Percentiles rank a stretch among this genome's conserved stretches.
Conservation (phyloP, 2,113 vertebrate species). For the Pongo abelii region DNA sequence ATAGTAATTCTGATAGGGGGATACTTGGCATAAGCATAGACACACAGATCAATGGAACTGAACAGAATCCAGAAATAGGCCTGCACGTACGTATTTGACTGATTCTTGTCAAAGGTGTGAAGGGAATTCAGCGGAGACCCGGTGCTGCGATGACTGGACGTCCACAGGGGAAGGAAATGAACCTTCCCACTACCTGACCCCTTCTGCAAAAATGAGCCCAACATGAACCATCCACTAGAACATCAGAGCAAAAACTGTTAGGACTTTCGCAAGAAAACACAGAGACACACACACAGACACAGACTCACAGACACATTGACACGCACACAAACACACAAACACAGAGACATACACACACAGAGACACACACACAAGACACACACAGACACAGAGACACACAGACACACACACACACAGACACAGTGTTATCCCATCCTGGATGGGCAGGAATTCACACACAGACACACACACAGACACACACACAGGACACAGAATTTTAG, state of each 20-base stretch:
- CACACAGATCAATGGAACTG: no score
- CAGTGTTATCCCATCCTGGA: no score
- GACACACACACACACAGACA: no score
- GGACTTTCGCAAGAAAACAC: not conserved
- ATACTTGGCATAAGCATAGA: not conserved
- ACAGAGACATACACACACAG: accelerated
- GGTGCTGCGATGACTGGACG: accelerated
- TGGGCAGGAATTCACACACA: no score
- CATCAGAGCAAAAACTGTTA: not conserved
- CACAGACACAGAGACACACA: no score
- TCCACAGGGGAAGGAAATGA: no score
- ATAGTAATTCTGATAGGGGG: not conserved
- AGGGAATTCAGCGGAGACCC: not conserved
- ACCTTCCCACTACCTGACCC: not conserved
- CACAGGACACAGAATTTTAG: not conserved
- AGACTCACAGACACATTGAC: no score
- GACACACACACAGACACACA: no score
- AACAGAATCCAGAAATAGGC: not conserved
- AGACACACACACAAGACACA: accelerated
- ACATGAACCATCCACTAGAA: not conserved
- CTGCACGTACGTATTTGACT: accelerated
- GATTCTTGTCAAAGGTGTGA: not conserved
- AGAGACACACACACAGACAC: not conserved
- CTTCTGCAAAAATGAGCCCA: not conserved
- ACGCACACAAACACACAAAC: accelerated